These are phyloP conservation scores for Apostichopus californicus DNA, from an alignment of 35 echinoderm and acorn worm genomes.

Conservation along the genomic window DNA sequence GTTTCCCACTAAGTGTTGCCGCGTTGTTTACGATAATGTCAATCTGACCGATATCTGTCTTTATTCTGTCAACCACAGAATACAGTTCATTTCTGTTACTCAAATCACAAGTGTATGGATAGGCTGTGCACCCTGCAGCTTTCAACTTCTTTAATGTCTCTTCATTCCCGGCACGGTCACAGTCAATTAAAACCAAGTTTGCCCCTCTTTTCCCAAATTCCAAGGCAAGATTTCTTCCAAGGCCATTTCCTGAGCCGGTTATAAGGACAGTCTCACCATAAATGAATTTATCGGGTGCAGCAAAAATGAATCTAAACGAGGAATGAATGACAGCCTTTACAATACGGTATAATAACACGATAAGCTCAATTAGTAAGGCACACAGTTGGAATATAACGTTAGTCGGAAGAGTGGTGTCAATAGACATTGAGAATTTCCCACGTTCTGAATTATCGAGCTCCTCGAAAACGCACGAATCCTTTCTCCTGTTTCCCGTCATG, in stretches of 20 bases:
- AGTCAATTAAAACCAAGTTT: slow-evolving; percentile 80
- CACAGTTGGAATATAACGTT: slow-evolving; percentile 43
- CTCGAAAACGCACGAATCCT: neutral
- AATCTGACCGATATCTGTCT: slow-evolving; percentile 69
- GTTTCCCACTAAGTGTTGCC: slow-evolving; percentile 77
- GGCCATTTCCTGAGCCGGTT: slow-evolving; percentile 77
- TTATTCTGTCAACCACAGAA: slow-evolving; percentile 63
- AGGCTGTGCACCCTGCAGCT: slow-evolving; percentile 62
- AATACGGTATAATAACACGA: slow-evolving; percentile 63
- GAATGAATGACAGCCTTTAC: slow-evolving; percentile 46
- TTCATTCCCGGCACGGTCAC: slow-evolving; percentile 68
- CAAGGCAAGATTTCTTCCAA: slow-evolving; percentile 76
- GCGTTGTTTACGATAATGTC: slow-evolving; percentile 96
- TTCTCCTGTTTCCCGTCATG: slow-evolving; percentile 3
- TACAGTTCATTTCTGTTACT: slow-evolving; percentile 81
- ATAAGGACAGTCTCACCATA: slow-evolving; percentile 69
- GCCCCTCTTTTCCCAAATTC: slow-evolving; percentile 86
- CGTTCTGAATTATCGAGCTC: slow-evolving; percentile 4
- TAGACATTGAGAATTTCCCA: slow-evolving; percentile 28
- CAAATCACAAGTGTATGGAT: slow-evolving; percentile 79
- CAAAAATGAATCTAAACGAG: slow-evolving; percentile 59
- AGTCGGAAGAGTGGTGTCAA: slow-evolving; percentile 26
- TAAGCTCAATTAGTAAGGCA: slow-evolving; percentile 64
- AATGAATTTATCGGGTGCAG: slow-evolving; percentile 57
- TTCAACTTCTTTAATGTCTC: slow-evolving; percentile 54